phyloP scores from a whole-genome alignment of 2,888 invertebrate species.

The Ernsta delagoae region DNA sequence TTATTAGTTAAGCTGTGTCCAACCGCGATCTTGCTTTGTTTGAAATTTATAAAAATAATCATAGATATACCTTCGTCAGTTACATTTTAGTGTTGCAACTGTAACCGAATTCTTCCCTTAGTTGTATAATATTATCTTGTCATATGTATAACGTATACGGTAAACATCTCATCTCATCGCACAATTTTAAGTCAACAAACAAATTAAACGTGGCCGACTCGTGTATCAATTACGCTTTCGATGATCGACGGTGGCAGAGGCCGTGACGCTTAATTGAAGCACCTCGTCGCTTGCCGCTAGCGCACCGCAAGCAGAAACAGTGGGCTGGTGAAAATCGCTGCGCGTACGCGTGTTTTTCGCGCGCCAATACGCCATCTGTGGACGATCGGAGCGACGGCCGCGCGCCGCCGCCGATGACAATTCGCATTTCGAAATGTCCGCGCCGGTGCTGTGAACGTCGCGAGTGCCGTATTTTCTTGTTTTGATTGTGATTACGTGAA shows the following conservation, averaged over 20 bases:
- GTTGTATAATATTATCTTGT: too few relatives aligned
- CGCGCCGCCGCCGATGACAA: conserved; percentile 55
- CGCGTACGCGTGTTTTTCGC: conserved; percentile 74
- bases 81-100: too few relatives aligned
- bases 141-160: too few relatives aligned
- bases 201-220: conserved; percentile 8
- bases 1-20: conserved; percentile 45
- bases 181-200: conserved; percentile 4
- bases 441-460: conserved; percentile 61
- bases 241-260: conserved; percentile 52
- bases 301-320: conserved; percentile 68
- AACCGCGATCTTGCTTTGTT: conserved; percentile 27
- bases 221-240: conserved; percentile 49
- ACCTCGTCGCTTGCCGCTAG: conserved; percentile 52
- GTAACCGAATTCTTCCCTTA: too few relatives aligned
- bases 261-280: conserved; percentile 52
- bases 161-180: background rate
- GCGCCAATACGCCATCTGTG: conserved; percentile 46
- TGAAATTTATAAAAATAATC: conserved; percentile 14
- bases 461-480: conserved; percentile 51
- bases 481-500: conserved; percentile 55
- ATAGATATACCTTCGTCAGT: too few relatives aligned
- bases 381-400: conserved; percentile 37
- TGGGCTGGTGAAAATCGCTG: conserved; percentile 71
- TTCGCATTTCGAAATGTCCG: conserved; percentile 70